phyloP scores from a whole-genome alignment of 2,113 vertebrate genomes.

The Gavialis gangeticus region DNA sequence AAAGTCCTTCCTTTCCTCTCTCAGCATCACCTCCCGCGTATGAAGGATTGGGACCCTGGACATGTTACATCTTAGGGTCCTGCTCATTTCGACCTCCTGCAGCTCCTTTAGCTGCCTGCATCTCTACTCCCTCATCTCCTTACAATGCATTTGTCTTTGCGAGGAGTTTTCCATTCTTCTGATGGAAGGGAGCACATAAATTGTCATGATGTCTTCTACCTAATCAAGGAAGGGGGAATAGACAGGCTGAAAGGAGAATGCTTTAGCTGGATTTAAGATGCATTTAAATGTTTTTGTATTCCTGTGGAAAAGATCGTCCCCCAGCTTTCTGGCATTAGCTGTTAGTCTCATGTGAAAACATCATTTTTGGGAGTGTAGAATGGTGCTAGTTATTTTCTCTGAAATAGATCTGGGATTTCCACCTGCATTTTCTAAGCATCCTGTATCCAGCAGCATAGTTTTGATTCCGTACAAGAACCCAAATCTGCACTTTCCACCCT shows the following conservation, averaged over 20 bases:
- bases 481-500: not conserved
- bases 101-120: not conserved
- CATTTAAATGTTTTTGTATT: not conserved
- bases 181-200: not conserved
- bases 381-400: not conserved
- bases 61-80: not conserved
- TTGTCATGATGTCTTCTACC: not conserved
- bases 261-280: not conserved
- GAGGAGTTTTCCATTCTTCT: not conserved
- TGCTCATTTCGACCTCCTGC: not conserved
- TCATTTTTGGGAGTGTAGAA: not conserved
- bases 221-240: not conserved
- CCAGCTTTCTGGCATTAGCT: not conserved
- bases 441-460: not conserved
- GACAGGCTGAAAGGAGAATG: not conserved
- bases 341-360: not conserved
- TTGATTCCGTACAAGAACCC: not conserved
- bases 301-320: not conserved
- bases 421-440: not conserved
- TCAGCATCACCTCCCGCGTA: conserved; percentile 1
- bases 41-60: not conserved
- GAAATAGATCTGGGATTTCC: not conserved
- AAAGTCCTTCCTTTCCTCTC: fast-evolving
- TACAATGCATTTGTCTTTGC: no score
- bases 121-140: not conserved